Conservation (phyloP, 1,140 invertebrate species). For the Drosophila micromelanica region DNA sequence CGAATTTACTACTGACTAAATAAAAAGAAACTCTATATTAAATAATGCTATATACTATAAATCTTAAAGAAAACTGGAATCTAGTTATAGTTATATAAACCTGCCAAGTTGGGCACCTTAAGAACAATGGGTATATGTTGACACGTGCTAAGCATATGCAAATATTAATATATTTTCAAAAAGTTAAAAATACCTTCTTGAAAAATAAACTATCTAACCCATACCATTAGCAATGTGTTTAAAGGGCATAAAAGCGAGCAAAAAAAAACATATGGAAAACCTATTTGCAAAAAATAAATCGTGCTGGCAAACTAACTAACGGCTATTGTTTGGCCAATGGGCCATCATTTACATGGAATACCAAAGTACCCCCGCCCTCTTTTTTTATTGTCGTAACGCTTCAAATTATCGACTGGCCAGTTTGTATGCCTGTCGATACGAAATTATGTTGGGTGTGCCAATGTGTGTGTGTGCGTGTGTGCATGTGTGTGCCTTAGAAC, state of each 20-base stretch:
- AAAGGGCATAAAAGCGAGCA: constrained; percentile 8
- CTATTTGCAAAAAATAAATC: constrained; percentile 38
- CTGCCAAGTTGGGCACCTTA: too few species aligned
- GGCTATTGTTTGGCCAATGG: constrained; percentile 65
- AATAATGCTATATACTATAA: too few species aligned
- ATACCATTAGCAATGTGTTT: not conserved
- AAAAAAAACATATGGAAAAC: constrained; percentile 2
- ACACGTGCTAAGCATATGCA: too few species aligned
- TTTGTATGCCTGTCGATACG: constrained; percentile 27
- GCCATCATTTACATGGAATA: constrained; percentile 61
- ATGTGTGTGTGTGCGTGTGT: constrained; percentile 9
- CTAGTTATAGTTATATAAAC: too few species aligned
- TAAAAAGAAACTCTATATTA: too few species aligned
- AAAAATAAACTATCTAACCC: too few species aligned
- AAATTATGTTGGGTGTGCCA: constrained; percentile 19
- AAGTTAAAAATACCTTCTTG: too few species aligned
- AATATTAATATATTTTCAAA: too few species aligned
- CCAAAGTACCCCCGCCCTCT: not conserved
- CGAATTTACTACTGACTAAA: too few species aligned
- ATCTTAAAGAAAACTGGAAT: too few species aligned
- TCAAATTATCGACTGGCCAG: constrained; percentile 43
- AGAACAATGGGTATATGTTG: too few species aligned
- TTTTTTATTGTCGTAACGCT: not conserved
- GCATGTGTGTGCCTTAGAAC: constrained; percentile 63
- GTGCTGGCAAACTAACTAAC: constrained; percentile 71